Evolutionary conservation across 1,140 invertebrate genomes (phyloP).

Genomic region (Euwallacea similis): DNA sequence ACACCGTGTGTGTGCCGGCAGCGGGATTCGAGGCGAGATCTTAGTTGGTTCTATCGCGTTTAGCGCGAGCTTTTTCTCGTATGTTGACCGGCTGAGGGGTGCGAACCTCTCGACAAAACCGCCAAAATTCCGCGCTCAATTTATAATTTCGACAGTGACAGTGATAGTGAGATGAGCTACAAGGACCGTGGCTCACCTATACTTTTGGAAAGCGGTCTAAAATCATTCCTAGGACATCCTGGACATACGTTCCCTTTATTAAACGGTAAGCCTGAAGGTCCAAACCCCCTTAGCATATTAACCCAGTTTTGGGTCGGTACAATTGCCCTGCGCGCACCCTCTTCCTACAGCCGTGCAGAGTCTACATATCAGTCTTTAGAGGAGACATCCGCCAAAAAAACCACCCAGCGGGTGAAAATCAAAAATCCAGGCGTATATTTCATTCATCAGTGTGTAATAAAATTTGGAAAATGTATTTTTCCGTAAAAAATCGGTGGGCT

Average conservation of each 20-base stretch:
- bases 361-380: background rate
- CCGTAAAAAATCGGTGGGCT: slow-evolving; percentile 7
- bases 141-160: slow-evolving; percentile 52
- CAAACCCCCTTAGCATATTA: slow-evolving; percentile 13
- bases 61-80: slow-evolving; percentile 35
- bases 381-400: background rate
- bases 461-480: no score
- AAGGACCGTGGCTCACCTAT: slow-evolving; percentile 53
- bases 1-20: slow-evolving; percentile 25
- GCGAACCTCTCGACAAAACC: slow-evolving; percentile 45
- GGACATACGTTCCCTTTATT: slow-evolving; percentile 53
- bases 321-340: slow-evolving; percentile 10
- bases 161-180: slow-evolving; percentile 55
- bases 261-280: slow-evolving; percentile 48
- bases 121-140: slow-evolving; percentile 54
- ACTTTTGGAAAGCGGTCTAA: slow-evolving; percentile 53
- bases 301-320: slow-evolving; percentile 8
- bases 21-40: background rate
- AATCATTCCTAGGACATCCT: slow-evolving; percentile 54
- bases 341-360: background rate
- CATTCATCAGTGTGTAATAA: no score
- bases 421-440: no score
- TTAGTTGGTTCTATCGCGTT: slow-evolving; percentile 23
- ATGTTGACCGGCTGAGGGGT: slow-evolving; percentile 43
- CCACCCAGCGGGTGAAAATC: no score